Evolutionary conservation across 1,140 invertebrate genomes (phyloP).

Genomic region (honey bee (Apis mellifera)): Amel_HAv3.1 CM009944.2:6523501-6524000

Average conservation of each 20-base stretch:
- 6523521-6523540: constrained; percentile 11
- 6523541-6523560: not conserved
- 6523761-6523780: constrained; percentile 29
- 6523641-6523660: not conserved
- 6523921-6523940: not conserved
- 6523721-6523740: constrained; percentile 18
- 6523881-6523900: not conserved
- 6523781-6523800: constrained; percentile 37
- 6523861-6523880: not conserved
- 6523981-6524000: constrained; percentile 1
- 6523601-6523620: constrained; percentile 13
- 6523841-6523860: not conserved
- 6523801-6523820: not conserved
- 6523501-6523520: not conserved
- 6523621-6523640: not conserved
- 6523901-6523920: not conserved
- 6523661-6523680: constrained; percentile 31
- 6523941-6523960: constrained; percentile 3
- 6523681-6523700: constrained; percentile 32
- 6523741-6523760: constrained; percentile 27
- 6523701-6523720: constrained; percentile 37
- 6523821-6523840: not conserved
- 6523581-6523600: constrained; percentile 1
- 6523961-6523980: constrained; percentile 1
- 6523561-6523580: not conserved